phyloP scores from a whole-genome alignment of 2,113 vertebrate genomes.

The Labeo rohita region DNA sequence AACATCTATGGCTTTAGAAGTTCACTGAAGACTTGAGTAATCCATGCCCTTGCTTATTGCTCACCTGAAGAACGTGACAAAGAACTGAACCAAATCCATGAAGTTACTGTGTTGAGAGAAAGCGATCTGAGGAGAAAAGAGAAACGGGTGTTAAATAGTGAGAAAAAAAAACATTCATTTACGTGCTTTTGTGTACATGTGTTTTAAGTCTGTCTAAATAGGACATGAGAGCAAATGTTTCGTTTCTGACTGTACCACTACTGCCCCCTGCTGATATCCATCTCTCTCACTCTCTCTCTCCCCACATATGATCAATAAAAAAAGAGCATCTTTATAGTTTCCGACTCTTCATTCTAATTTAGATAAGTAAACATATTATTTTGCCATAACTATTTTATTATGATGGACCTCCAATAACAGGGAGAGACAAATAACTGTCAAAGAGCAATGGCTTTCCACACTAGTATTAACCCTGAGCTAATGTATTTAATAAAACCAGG shows the following conservation, averaged over 20 bases:
- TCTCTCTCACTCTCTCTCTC: not conserved
- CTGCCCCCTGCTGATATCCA: slow-evolving; percentile 55
- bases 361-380: not conserved
- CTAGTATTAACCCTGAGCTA: not conserved
- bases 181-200: slow-evolving; percentile 13
- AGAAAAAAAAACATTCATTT: not conserved
- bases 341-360: not conserved
- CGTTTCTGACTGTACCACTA: slow-evolving; percentile 39
- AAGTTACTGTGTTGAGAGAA: slow-evolving; percentile 99
- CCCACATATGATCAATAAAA: not conserved
- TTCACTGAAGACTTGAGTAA: not conserved
- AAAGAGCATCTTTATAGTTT: not conserved
- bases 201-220: slow-evolving; percentile 2
- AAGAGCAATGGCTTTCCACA: not conserved
- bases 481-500: not conserved
- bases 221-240: not conserved
- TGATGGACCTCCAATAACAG: not conserved
- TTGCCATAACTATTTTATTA: not conserved
- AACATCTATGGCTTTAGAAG: not conserved
- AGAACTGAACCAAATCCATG: slow-evolving; percentile 99
- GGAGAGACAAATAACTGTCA: not conserved
- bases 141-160: not conserved
- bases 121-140: slow-evolving; percentile 84
- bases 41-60: slow-evolving; percentile 31
- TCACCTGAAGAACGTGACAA: slow-evolving; percentile 99